phyloP scores from a whole-genome alignment of 1,140 invertebrate species.

The Armadillidium nasatum region DNA sequence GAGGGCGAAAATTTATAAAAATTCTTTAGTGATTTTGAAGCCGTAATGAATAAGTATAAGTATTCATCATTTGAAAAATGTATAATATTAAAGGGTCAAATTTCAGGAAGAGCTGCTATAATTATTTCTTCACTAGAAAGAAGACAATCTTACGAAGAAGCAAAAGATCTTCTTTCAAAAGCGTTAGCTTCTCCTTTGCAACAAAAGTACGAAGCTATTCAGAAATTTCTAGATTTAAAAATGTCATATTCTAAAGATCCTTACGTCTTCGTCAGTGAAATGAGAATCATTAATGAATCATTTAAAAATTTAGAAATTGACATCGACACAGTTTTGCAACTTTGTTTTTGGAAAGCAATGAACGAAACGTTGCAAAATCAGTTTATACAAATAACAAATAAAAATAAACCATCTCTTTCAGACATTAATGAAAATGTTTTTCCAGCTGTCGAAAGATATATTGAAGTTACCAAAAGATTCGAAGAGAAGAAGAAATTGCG shows the following conservation, averaged over 20 bases:
- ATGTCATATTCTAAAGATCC: neutral
- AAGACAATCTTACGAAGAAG: neutral
- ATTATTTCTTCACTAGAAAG: neutral
- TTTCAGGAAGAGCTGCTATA: neutral
- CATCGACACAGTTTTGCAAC: neutral
- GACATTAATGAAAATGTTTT: slow-evolving; percentile 3
- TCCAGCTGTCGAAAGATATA: slow-evolving; percentile 8
- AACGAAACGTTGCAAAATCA: too few species aligned
- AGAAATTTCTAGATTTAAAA: slow-evolving; percentile 8
- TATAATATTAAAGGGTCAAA: neutral
- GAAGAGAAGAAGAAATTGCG: neutral
- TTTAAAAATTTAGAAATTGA: slow-evolving; percentile 23
- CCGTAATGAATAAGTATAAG: too few species aligned
- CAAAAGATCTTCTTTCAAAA: neutral
- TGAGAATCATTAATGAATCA: neutral
- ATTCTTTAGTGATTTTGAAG: too few species aligned
- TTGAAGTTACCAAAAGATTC: neutral
- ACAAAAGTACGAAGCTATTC: slow-evolving; percentile 2
- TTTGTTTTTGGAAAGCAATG: too few species aligned
- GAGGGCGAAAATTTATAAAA: too few species aligned
- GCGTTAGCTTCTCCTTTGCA: neutral
- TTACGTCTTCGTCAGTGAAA: neutral
- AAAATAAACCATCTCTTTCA: neutral
- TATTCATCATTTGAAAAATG: slow-evolving; percentile 8
- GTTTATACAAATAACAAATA: slow-evolving; percentile 8